These are phyloP conservation scores for Melanotaenia nigrans DNA, from an alignment of 2,797 vertebrate species.

Conservation along the genomic window DNA sequence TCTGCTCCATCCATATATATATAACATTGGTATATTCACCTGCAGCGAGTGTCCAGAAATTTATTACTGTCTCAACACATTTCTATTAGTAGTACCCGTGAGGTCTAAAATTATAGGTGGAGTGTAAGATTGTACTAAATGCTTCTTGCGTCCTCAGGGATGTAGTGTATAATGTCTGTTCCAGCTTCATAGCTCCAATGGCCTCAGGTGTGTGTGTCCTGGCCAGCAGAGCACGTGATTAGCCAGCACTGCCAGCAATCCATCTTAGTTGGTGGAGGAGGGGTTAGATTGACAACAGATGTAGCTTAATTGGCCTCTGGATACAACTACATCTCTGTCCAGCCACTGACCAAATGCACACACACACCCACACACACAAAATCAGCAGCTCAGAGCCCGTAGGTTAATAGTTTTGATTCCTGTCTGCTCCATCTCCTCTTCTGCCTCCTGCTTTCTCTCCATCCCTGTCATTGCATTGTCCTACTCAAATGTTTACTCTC, in stretches of 20 bases:
- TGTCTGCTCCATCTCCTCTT: conserved; percentile 55
- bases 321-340: conserved; percentile 49
- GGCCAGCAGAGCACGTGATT: conserved; percentile 70
- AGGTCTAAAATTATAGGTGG: conserved; percentile 8
- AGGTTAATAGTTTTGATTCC: conserved; percentile 77
- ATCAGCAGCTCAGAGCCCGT: conserved; percentile 45
- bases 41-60: conserved; percentile 1
- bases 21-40: not conserved
- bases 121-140: not conserved
- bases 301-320: conserved; percentile 46
- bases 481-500: conserved; percentile 63
- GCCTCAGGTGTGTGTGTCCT: conserved; percentile 57
- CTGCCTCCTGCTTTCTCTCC: conserved; percentile 10
- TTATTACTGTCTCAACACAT: conserved; percentile 26
- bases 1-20: no score
- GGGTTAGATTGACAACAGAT: conserved; percentile 55
- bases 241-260: conserved; percentile 60
- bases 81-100: not conserved
- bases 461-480: conserved; percentile 47
- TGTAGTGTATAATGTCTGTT: conserved; percentile 35
- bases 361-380: conserved; percentile 22
- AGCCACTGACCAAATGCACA: conserved; percentile 22
- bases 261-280: conserved; percentile 65
- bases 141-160: conserved; percentile 28
- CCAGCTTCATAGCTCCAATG: conserved; percentile 31